Conservation (phyloP, 1,140 invertebrate species). For the Doryteuthis pealeii region DNA sequence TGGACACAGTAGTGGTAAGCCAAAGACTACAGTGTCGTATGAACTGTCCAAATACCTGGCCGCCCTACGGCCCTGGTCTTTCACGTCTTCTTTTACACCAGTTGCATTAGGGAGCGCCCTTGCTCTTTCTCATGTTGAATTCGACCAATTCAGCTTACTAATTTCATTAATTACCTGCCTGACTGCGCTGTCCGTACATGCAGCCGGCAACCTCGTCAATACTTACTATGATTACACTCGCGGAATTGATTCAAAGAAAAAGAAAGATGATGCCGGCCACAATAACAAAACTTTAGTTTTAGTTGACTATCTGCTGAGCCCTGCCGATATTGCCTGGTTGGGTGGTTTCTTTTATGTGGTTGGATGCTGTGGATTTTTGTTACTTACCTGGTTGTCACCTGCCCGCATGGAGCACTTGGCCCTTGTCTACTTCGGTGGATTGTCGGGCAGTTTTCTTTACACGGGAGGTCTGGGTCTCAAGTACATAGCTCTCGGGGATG, state of each 20-base stretch:
- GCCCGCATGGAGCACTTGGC: slow-evolving; percentile 92
- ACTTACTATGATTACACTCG: slow-evolving; percentile 93
- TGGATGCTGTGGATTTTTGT: slow-evolving; percentile 86
- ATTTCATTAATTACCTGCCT: slow-evolving; percentile 79
- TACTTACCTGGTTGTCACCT: slow-evolving; percentile 77
- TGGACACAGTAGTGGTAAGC: too few species aligned
- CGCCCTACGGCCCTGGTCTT: slow-evolving; percentile 87
- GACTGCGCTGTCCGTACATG: slow-evolving; percentile 87
- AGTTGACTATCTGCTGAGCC: slow-evolving; percentile 84
- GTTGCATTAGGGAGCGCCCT: slow-evolving; percentile 83
- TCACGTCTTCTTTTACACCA: slow-evolving; percentile 87
- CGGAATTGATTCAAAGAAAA: slow-evolving; percentile 84
- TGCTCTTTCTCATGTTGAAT: slow-evolving; percentile 79
- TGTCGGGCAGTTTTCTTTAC: slow-evolving; percentile 77
- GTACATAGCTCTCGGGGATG: slow-evolving; percentile 88
- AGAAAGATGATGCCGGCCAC: slow-evolving; percentile 71
- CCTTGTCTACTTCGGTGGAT: slow-evolving; percentile 89
- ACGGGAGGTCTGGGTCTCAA: slow-evolving; percentile 89
- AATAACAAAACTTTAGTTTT: slow-evolving; percentile 84
- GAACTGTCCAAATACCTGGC: slow-evolving; percentile 35
- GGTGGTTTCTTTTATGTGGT: slow-evolving; percentile 84
- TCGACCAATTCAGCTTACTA: slow-evolving; percentile 73
- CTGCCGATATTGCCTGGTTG: slow-evolving; percentile 82
- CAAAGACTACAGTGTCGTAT: neutral
- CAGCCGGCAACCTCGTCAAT: slow-evolving; percentile 95